phyloP scores from a whole-genome alignment of 37 sponge, comb jelly and placozoan genomes.

The Dysidea cf. avara region DNA sequence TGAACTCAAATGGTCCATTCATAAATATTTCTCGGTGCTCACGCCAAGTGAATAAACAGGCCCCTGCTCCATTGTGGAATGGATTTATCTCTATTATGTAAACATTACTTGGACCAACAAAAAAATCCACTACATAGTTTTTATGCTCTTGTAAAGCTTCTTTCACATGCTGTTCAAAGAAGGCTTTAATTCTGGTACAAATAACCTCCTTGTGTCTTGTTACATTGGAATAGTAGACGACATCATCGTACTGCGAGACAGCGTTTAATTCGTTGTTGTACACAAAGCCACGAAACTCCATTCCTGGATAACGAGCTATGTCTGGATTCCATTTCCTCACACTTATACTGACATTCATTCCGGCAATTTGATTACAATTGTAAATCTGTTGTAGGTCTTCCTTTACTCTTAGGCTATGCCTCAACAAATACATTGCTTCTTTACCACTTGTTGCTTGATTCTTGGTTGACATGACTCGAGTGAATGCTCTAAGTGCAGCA shows the following conservation, averaged over 20 bases:
- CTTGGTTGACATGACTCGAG: slow-evolving; percentile 1
- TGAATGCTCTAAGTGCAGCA: slow-evolving; percentile 55
- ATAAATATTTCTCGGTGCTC: slow-evolving; percentile 24
- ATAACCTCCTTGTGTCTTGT: slow-evolving; percentile 46
- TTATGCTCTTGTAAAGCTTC: slow-evolving; percentile 29
- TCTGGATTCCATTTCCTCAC: slow-evolving; percentile 34
- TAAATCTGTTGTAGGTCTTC: slow-evolving; percentile 45
- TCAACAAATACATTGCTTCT: slow-evolving; percentile 47
- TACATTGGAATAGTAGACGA: slow-evolving; percentile 54
- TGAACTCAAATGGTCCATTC: slow-evolving; percentile 44
- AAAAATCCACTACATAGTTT: slow-evolving; percentile 69
- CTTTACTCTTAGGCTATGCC: slow-evolving; percentile 26
- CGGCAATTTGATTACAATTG: slow-evolving; percentile 28
- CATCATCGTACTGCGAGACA: slow-evolving; percentile 56
- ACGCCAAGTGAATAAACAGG: slow-evolving; percentile 74
- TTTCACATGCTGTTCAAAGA: slow-evolving; percentile 48
- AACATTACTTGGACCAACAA: slow-evolving; percentile 58
- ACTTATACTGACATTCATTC: slow-evolving; percentile 32
- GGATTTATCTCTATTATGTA: slow-evolving; percentile 41
- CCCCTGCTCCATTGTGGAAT: slow-evolving; percentile 48
- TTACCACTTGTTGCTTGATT: slow-evolving; percentile 40
- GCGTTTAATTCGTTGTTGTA: slow-evolving; percentile 60
- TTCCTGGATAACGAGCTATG: slow-evolving; percentile 47
- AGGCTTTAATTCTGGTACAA: slow-evolving; percentile 29
- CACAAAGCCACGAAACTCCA: slow-evolving; percentile 75